Conservation (phyloP, 2,797 vertebrate species). For the Orientallactaga sibirica region DNA sequence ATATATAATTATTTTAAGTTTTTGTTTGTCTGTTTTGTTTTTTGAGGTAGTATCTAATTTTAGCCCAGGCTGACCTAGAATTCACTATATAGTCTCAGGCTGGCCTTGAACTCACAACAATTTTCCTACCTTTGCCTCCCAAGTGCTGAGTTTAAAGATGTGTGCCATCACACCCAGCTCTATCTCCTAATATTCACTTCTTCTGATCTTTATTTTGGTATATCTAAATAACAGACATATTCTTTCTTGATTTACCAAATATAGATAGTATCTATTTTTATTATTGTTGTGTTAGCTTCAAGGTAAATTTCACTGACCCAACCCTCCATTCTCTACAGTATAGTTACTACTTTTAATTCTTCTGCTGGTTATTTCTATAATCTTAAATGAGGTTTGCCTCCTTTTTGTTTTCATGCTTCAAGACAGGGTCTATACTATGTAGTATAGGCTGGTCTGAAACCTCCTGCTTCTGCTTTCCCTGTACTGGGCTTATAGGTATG, state of each 20-base stretch:
- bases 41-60: too few species aligned
- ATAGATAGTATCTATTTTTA: slow-evolving; percentile 7
- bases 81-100: too few species aligned
- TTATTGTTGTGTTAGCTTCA: slow-evolving; percentile 23
- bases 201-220: too few species aligned
- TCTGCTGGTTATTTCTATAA: slow-evolving; percentile 48
- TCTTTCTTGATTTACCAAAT: not conserved
- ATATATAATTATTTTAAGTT: too few species aligned
- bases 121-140: too few species aligned
- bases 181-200: too few species aligned
- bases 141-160: too few species aligned
- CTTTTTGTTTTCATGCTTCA: not conserved
- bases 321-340: slow-evolving; percentile 16
- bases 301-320: not conserved
- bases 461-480: not conserved
- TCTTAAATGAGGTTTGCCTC: not conserved
- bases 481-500: not conserved
- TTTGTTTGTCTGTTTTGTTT: too few species aligned
- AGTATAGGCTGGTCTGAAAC: not conserved
- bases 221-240: too few species aligned
- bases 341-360: slow-evolving; percentile 8
- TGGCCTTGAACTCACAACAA: too few species aligned
- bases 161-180: too few species aligned
- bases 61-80: too few species aligned
- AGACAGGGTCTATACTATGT: not conserved